Evolutionary conservation across 2,888 invertebrate species (phyloP), one percentile per base, ranked within the genome.

Genomic region (Theretra japonica): DNA sequence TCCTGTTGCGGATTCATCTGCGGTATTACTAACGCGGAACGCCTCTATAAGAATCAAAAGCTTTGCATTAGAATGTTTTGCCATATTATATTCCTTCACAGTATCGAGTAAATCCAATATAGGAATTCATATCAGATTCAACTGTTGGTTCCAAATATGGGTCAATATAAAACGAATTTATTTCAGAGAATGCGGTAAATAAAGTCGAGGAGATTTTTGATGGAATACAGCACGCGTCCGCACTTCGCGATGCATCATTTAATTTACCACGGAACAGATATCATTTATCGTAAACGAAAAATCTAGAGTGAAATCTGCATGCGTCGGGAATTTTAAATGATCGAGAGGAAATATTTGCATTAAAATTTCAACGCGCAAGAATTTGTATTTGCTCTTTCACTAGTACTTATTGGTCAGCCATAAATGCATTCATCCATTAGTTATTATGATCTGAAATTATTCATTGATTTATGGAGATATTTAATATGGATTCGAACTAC

Each of bases 171-270:
- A 65, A 65, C 17, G 65, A 19, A 48, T 65, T 65, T 65, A 65
- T 65, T 65, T 65, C 48, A n/a, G n/a, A 68, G 65, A 73, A 71
- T 68, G 70, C 71, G 69, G 68, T 59, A 70, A 76, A 65, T 60
- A 71, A 48, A 23, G 58, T 58, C 53, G 53, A 53, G 25, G 23
- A 48, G 41, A 17, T 23, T 48, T 62, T 41, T 48, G 48, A 65
- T 48, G 65, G 48, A 65, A 48, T 65, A 65, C 6, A 17, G 48
- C 6, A 15, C 19, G 21, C 8, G 30, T 48, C 21, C 41, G 41
- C 30, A n/a, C 33, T 65, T 30, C 25, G 41, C 23, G 48, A 65
- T 65, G 65, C 65, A 65, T 65, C 65, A 48, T 48, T 60, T 60
- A 48, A 65, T 65, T 48, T 19, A 65, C 33, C 65, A 21, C 33